A percentile compares a stretch with the other conserved stretches of the same genome.
Evolutionary conservation across 2,888 invertebrate species (phyloP).

Genomic region (Macaria liturata): DNA sequence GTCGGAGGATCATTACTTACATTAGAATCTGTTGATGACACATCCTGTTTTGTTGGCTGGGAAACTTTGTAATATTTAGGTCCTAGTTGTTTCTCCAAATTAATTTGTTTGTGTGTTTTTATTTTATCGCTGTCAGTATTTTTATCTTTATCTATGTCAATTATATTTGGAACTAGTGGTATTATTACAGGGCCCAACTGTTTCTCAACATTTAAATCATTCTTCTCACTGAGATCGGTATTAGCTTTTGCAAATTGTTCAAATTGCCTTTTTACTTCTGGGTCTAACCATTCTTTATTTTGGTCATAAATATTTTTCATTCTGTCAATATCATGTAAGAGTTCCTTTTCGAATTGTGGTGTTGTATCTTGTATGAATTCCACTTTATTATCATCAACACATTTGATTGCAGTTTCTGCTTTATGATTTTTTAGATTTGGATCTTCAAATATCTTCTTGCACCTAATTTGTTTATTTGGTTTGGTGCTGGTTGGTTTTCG

Average conservation of each 20-base stretch:
- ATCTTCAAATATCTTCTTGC: conserved; percentile 73
- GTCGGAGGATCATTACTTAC: too few species aligned
- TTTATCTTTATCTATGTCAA: background rate
- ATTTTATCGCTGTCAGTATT: conserved; percentile 3
- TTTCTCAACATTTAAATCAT: conserved; percentile 1
- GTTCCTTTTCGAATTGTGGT: conserved; percentile 60
- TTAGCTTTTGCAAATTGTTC: conserved; percentile 29
- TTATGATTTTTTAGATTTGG: conserved; percentile 58
- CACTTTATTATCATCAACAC: conserved; percentile 56
- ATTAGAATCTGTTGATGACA: too few species aligned
- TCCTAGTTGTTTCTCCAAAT: conserved; percentile 14
- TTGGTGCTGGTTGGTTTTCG: conserved; percentile 49
- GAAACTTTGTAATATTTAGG: conserved; percentile 7
- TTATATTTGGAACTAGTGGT: background rate
- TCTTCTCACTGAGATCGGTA: background rate
- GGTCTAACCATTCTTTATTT: conserved; percentile 72
- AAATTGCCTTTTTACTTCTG: conserved; percentile 60
- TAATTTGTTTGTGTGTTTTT: conserved; percentile 10
- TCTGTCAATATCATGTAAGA: conserved; percentile 60
- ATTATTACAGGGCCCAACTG: background rate
- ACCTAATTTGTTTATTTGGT: conserved; percentile 57
- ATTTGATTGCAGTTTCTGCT: conserved; percentile 58
- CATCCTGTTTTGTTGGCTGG: too few species aligned
- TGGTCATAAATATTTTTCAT: conserved; percentile 65
- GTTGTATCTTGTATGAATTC: conserved; percentile 36